Conservation (phyloP, 35 echinoderm and acorn worm species). For the Heliocidaris tuberculata region DNA sequence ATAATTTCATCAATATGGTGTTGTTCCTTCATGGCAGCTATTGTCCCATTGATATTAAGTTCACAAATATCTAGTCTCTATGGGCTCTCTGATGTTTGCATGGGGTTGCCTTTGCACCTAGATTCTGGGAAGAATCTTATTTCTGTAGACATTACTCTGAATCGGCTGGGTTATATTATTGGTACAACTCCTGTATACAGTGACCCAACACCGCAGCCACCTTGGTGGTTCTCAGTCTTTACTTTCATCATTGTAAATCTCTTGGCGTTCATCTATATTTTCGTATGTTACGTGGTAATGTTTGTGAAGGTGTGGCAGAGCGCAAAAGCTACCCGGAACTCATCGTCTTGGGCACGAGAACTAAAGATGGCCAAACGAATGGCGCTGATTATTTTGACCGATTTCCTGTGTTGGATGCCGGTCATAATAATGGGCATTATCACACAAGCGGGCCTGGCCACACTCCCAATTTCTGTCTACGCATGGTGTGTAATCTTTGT, state of each 20-base stretch:
- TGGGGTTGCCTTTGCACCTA: slow-evolving; percentile 53
- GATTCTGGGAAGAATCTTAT: background rate
- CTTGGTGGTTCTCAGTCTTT: too few relatives aligned
- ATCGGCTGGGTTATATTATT: background rate
- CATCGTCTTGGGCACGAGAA: background rate
- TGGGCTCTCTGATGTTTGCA: slow-evolving; percentile 62
- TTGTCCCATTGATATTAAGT: background rate
- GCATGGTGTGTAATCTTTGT: slow-evolving; percentile 56
- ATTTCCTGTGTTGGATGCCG: slow-evolving; percentile 57
- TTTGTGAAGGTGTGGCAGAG: background rate
- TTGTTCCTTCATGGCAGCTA: background rate
- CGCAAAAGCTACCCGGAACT: background rate
- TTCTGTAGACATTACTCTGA: background rate
- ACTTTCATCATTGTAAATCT: background rate
- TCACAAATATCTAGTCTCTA: slow-evolving; percentile 40
- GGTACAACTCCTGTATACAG: background rate
- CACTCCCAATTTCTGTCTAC: slow-evolving; percentile 34
- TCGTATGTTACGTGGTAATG: slow-evolving; percentile 8
- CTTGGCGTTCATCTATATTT: background rate
- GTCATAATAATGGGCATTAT: slow-evolving; percentile 55
- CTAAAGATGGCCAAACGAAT: background rate
- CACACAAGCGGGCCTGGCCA: background rate
- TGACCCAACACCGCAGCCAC: background rate
- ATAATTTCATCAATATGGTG: slow-evolving; percentile 4
- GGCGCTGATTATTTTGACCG: slow-evolving; percentile 37